A percentile compares a stretch with the other conserved stretches of the same genome.
Evolutionary conservation across 2,113 vertebrate genomes (phyloP).

Genomic region (Chitala chitala): DNA sequence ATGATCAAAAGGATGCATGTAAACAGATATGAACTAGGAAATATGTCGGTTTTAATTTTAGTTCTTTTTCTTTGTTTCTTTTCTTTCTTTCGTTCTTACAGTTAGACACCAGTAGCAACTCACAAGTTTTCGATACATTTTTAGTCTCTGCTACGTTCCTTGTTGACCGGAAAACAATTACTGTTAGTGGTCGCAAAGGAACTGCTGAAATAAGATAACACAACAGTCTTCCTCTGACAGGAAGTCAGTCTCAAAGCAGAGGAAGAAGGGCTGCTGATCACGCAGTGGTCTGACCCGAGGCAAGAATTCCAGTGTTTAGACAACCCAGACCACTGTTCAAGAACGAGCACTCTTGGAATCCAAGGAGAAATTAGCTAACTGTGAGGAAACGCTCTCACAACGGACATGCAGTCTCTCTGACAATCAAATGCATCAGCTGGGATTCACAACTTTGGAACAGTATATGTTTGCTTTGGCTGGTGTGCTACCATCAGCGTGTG

Average conservation of each 20-base stretch:
- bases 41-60: no score
- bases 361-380: not conserved
- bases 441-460: no score
- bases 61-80: not conserved
- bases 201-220: conserved; percentile 20
- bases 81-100: not conserved
- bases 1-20: no score
- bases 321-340: not conserved
- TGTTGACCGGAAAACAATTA: not conserved
- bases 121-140: no score
- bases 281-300: conserved; percentile 14
- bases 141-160: not conserved
- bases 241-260: conserved; percentile 8
- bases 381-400: not conserved
- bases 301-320: conserved; percentile 5
- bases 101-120: conserved; percentile 1
- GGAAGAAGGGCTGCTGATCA: conserved; percentile 16
- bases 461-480: no score
- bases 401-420: not conserved
- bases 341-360: not conserved
- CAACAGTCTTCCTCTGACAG: conserved; percentile 14
- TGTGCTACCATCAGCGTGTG: no score
- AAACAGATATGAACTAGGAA: no score
- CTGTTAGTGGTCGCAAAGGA: conserved; percentile 5
- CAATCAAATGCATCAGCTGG: no score